Evolutionary conservation across 2,113 vertebrate species (phyloP).

Genomic region (Cebus imitator): DNA sequence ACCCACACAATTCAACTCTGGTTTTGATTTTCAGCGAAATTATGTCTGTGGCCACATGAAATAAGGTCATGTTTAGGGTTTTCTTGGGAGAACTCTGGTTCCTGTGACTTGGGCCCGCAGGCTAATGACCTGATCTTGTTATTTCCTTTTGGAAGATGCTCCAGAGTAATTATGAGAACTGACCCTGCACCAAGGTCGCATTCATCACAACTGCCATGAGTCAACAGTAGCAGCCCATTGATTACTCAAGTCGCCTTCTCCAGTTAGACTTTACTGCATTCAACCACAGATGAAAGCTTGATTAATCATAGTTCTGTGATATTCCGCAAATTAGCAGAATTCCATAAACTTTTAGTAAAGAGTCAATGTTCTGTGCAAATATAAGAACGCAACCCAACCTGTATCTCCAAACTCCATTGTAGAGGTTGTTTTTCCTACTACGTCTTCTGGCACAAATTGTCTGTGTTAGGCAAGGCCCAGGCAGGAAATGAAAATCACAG

Average conservation of each 20-base stretch:
- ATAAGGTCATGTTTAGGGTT: background rate
- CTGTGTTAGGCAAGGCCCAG: background rate
- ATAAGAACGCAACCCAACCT: background rate
- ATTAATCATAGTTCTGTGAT: background rate
- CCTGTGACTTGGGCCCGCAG: background rate
- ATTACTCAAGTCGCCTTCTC: background rate
- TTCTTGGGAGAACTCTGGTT: background rate
- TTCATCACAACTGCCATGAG: no score
- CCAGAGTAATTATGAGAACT: background rate
- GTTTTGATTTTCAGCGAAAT: background rate
- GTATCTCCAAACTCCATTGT: background rate
- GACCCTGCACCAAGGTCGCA: accelerated
- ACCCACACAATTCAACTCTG: background rate
- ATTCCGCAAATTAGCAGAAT: background rate
- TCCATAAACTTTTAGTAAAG: background rate
- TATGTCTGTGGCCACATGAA: background rate
- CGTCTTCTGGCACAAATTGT: background rate
- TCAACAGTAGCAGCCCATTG: background rate
- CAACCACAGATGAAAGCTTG: background rate
- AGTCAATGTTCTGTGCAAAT: background rate
- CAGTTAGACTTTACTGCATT: background rate
- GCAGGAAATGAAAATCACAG: background rate
- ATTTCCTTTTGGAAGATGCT: background rate
- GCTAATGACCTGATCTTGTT: background rate
- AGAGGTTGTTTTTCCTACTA: background rate